phyloP scores from a whole-genome alignment of 2,113 vertebrate species.

The Myrmophylax atrothorax region DNA sequence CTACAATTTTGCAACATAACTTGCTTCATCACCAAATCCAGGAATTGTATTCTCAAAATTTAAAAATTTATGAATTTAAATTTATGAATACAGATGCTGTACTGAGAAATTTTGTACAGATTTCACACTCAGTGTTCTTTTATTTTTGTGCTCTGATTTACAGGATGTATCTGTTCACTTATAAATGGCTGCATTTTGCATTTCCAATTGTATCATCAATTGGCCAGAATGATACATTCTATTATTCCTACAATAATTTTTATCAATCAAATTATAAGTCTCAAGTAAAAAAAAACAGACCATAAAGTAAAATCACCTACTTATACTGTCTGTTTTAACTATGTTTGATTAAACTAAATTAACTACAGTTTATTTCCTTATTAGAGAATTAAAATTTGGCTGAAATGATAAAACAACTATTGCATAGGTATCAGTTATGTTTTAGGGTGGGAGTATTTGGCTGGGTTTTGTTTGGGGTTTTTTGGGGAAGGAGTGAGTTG shows the following conservation, averaged over 20 bases:
- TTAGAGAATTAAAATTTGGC: not conserved
- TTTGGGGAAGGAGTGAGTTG: not conserved
- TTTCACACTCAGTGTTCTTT: not conserved
- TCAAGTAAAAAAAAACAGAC: not conserved
- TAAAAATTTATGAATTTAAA: not conserved
- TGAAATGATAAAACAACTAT: fast-evolving
- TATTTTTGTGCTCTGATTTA: not conserved
- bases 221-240: not conserved
- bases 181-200: not conserved
- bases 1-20: not conserved
- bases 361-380: not conserved
- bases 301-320: not conserved
- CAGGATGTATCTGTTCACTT: not conserved
- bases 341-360: not conserved
- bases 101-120: not conserved
- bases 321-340: not conserved
- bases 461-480: not conserved
- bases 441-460: not conserved
- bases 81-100: not conserved
- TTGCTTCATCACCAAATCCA: not conserved
- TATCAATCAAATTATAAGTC: not conserved
- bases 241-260: not conserved
- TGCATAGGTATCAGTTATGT: not conserved
- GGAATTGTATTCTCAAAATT: not conserved
- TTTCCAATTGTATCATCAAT: not conserved